Percentiles rank a stretch among this genome's conserved stretches.
Conservation (phyloP, 2,888 invertebrate species). For the Siphlonurus alternatus region DNA sequence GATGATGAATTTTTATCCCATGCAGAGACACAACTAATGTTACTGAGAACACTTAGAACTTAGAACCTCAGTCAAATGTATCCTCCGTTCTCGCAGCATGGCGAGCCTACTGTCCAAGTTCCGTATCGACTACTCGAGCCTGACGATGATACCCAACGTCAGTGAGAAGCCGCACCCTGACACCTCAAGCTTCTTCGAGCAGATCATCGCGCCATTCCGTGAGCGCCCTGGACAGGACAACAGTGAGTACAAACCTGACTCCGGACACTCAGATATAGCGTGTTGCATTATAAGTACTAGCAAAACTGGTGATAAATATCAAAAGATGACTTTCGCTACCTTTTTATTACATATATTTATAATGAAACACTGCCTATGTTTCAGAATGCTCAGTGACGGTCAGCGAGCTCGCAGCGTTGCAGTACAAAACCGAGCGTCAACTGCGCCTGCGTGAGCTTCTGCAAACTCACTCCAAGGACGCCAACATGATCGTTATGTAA, state of each 20-base stretch:
- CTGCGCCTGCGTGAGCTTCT: conserved; percentile 79
- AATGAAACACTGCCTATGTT: no score
- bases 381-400: conserved; percentile 36
- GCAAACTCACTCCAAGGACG: conserved; percentile 66
- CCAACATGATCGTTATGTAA: conserved; percentile 90
- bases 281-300: no score
- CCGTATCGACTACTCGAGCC: conserved; percentile 36
- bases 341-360: no score
- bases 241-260: no score
- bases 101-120: conserved; percentile 36
- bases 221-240: background rate
- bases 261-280: no score
- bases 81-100: conserved; percentile 32
- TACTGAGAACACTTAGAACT: no score
- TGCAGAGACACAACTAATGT: no score
- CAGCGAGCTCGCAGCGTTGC: conserved; percentile 50
- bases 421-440: conserved; percentile 82
- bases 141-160: conserved; percentile 34
- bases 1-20: no score
- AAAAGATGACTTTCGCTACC: no score
- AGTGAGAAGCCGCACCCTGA: conserved; percentile 28
- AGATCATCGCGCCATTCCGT: conserved; percentile 19
- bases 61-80: no score
- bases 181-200: conserved; percentile 21
- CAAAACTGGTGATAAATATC: no score